Conservation (phyloP, 1,140 invertebrate genomes). For the Agrilus planipennis region DNA sequence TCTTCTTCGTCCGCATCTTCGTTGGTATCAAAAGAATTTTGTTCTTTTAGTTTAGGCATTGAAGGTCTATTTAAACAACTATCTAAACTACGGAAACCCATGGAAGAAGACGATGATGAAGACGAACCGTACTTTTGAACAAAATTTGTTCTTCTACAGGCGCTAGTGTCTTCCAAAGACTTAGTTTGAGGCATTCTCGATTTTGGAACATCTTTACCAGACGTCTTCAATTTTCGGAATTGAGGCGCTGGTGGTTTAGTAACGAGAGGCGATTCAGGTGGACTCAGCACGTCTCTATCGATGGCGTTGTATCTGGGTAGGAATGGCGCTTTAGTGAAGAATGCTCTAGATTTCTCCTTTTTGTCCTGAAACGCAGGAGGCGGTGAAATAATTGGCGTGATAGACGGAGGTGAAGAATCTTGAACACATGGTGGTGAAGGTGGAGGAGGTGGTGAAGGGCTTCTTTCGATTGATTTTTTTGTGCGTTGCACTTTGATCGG, state of each 20-base stretch:
- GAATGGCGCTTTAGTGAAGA: slow-evolving; percentile 38
- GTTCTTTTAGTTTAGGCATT: slow-evolving; percentile 44
- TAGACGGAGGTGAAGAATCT: slow-evolving; percentile 40
- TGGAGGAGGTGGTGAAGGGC: slow-evolving; percentile 35
- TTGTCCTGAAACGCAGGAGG: slow-evolving; percentile 48
- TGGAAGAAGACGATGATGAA: slow-evolving; percentile 43
- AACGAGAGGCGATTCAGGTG: slow-evolving; percentile 33
- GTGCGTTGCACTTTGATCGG: slow-evolving; percentile 17
- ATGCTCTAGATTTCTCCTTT: slow-evolving; percentile 27
- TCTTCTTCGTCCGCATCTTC: slow-evolving; percentile 45
- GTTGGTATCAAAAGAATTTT: slow-evolving; percentile 42
- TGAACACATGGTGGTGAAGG: slow-evolving; percentile 35
- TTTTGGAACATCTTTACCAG: slow-evolving; percentile 10
- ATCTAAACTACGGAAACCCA: slow-evolving; percentile 45
- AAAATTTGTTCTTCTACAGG: slow-evolving; percentile 37
- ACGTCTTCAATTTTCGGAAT: slow-evolving; percentile 8
- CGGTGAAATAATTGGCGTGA: slow-evolving; percentile 48
- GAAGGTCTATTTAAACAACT: slow-evolving; percentile 34
- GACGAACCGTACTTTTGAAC: slow-evolving; percentile 41
- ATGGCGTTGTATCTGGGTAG: slow-evolving; percentile 44
- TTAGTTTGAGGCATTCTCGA: slow-evolving; percentile 40
- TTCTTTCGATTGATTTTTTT: slow-evolving; percentile 31
- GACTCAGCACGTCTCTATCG: slow-evolving; percentile 42
- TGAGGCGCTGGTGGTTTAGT: slow-evolving; percentile 11
- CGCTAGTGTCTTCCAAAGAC: slow-evolving; percentile 42